These are phyloP conservation scores for Metaphire vulgaris DNA, from an alignment of 1,140 invertebrate species.

Conservation along the genomic window DNA sequence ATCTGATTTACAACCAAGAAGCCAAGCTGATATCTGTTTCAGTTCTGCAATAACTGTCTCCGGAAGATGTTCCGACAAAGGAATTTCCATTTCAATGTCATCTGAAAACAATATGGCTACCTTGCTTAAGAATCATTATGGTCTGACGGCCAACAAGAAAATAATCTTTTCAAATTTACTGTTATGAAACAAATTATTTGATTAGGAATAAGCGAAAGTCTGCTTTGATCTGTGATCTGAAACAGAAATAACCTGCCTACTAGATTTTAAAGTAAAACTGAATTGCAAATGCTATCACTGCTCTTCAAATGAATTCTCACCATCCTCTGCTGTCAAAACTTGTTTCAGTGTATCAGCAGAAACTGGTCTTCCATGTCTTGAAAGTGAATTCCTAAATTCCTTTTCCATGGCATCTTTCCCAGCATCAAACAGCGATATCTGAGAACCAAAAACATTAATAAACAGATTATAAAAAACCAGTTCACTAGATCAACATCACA, in stretches of 20 bases:
- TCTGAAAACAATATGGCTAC: conserved; percentile 22
- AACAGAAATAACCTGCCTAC: too few species aligned
- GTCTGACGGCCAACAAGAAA: too few species aligned
- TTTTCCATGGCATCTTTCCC: conserved; percentile 69
- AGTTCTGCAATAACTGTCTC: conserved; percentile 65
- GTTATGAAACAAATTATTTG: too few species aligned
- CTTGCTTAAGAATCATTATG: too few species aligned
- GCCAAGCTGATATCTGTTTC: conserved; percentile 74
- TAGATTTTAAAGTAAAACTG: too few species aligned
- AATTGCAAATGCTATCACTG: neutral
- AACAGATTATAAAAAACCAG: too few species aligned
- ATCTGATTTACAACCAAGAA: conserved; percentile 67
- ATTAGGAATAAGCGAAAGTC: too few species aligned
- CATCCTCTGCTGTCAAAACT: conserved; percentile 76
- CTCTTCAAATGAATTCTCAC: conserved; percentile 48
- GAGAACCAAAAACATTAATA: conserved; percentile 46
- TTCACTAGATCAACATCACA: too few species aligned
- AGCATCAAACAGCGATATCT: conserved; percentile 66
- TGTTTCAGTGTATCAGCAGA: conserved; percentile 76
- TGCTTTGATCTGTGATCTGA: too few species aligned
- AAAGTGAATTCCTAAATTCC: conserved; percentile 79
- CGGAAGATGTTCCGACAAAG: conserved; percentile 52
- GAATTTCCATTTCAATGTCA: conserved; percentile 31
- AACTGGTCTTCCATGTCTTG: conserved; percentile 76
- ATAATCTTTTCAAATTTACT: neutral